phyloP scores from a whole-genome alignment of 2,888 invertebrate genomes.

The Gastrophysa polygoni region DNA sequence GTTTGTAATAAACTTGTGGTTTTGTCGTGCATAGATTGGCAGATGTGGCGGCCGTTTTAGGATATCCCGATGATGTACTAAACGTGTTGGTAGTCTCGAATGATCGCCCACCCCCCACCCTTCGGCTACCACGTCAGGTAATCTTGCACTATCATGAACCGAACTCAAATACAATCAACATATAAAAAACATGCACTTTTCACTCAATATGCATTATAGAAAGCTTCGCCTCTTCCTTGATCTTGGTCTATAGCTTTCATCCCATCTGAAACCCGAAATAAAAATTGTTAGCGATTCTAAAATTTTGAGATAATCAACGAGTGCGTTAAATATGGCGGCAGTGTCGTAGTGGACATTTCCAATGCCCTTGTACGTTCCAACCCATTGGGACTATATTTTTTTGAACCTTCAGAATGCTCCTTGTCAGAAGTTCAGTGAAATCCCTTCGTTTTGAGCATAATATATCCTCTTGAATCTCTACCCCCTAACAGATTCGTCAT shows the following conservation, averaged over 20 bases:
- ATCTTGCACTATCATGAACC: constrained; percentile 55
- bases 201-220: constrained; percentile 45
- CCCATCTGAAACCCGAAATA: constrained; percentile 54
- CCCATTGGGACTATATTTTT: too few species aligned
- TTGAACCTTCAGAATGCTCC: too few species aligned
- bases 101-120: constrained; percentile 33
- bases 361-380: background rate
- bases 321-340: constrained; percentile 30
- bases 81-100: constrained; percentile 31
- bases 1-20: constrained; percentile 53
- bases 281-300: constrained; percentile 44
- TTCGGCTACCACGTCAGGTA: constrained; percentile 55
- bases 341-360: constrained; percentile 14
- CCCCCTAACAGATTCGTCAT: too few species aligned
- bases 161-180: constrained; percentile 41
- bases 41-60: constrained; percentile 45
- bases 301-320: constrained; percentile 36
- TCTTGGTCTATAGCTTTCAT: constrained; percentile 57
- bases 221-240: constrained; percentile 55
- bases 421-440: too few species aligned
- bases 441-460: too few species aligned
- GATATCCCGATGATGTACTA: constrained; percentile 23
- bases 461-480: too few species aligned
- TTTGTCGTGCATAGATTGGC: constrained; percentile 57
- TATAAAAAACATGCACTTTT: constrained; percentile 38